These are phyloP conservation scores for Rhyacichthys aspro DNA, from an alignment of 2,797 vertebrate genomes.

Conservation along the genomic window DNA sequence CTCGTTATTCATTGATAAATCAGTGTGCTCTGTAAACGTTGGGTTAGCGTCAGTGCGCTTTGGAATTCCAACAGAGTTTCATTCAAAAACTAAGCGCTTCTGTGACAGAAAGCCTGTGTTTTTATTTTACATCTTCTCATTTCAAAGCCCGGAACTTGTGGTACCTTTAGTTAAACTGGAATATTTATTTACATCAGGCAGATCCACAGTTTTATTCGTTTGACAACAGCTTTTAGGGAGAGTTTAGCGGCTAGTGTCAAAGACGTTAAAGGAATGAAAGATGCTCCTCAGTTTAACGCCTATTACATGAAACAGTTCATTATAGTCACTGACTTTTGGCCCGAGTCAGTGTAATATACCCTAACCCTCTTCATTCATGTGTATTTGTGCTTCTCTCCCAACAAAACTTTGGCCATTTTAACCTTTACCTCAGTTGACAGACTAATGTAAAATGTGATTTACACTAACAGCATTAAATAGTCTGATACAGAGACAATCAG, in stretches of 20 bases:
- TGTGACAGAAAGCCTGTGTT: background rate
- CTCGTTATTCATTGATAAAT: background rate
- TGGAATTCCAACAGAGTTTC: background rate
- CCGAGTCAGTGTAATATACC: too few species aligned
- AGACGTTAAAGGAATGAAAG: background rate
- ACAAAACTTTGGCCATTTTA: too few species aligned
- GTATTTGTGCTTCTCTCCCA: too few species aligned
- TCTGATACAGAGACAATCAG: too few species aligned
- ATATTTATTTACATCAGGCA: background rate
- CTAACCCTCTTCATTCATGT: too few species aligned
- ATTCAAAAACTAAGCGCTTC: background rate
- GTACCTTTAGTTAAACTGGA: background rate
- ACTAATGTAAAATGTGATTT: too few species aligned
- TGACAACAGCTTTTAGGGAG: background rate
- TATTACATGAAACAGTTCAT: background rate
- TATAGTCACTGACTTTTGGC: too few species aligned
- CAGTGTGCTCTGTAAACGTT: background rate
- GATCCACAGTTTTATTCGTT: background rate
- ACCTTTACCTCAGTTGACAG: too few species aligned
- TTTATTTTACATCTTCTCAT: rapidly evolving
- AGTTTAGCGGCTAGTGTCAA: background rate
- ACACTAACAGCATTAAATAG: too few species aligned
- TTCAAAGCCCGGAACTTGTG: background rate
- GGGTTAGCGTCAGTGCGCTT: constrained; percentile 22
- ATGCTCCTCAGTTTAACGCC: too few species aligned